Base-by-base conservation (phyloP, 2,113 vertebrate species). In the Centropus bengalensis region DNA sequence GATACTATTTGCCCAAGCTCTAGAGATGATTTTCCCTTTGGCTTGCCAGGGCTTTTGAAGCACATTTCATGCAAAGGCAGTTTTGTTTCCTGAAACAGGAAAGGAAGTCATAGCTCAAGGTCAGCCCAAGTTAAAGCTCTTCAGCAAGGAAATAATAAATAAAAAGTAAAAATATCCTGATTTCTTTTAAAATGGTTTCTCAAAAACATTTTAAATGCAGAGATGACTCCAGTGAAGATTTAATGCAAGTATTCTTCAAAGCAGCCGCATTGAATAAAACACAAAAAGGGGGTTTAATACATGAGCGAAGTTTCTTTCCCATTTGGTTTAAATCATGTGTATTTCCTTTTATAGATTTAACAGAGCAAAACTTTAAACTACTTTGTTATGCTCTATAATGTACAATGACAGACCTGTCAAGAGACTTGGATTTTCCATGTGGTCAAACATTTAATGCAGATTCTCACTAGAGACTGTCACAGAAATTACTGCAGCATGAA, bases 251-350 rank as follows among this genome's bases (percentile, higher is more conserved):
- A 47, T 79, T 84, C 47, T 87, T 94, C 78, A 88, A 88, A 89
- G 73, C 30, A 96, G 84, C 40, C 67, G 86, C 59, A 86, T 1
- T 73, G 73, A 91, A 93, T 68, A 91, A 80, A 92, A 80, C 12
- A 80, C 58, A 77, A 78, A 88, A 91, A 93, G 16, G 42, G 49
- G n/a, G 14, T 81, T 95, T 88, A 90, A 5, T 54, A 14, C 51
- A 26, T 69, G 49, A 94, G 36, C 8, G 9, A 54, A 74, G 71
- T 71, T 86, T 91, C 45, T 71, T 86, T 91, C 45, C 78, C 91
- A 94, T 96, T 97, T 97, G 95, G 89, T 96, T 98, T 96, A 95
- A 96, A 96, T 96, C 93, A 96, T 73, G 87, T 71, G 86, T 81
- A 96, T 94, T 97, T 97, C 84, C 82, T 86, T 94, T 95, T 82